Evolutionary conservation across 1,140 invertebrate genomes (phyloP).

Genomic region (Tyrophagus putrescentiae): DNA sequence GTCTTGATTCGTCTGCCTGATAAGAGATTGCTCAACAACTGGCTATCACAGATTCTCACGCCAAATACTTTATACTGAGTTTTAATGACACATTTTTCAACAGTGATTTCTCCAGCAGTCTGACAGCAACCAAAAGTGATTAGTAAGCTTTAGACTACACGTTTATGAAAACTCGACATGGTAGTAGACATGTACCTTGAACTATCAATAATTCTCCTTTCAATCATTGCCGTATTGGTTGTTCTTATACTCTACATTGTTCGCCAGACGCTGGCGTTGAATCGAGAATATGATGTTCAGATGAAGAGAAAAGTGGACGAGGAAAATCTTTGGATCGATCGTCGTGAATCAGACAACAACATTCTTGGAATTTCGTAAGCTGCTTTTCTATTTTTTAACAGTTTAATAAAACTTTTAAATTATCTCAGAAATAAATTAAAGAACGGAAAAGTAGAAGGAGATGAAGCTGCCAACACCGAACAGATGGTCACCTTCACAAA

Average conservation of each 20-base stretch:
- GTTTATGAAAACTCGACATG: too few relatives aligned
- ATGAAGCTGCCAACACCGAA: not conserved
- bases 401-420: too few relatives aligned
- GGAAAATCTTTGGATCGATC: conserved; percentile 4
- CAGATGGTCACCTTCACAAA: conserved; percentile 13
- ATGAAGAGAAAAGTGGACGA: not conserved
- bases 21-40: too few relatives aligned
- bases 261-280: not conserved
- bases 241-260: conserved; percentile 1
- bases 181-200: conserved; percentile 3
- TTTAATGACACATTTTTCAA: too few relatives aligned
- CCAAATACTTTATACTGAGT: too few relatives aligned
- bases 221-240: not conserved
- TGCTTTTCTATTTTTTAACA: not conserved
- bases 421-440: too few relatives aligned
- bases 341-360: not conserved
- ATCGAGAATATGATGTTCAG: not conserved
- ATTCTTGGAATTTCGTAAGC: not conserved
- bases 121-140: too few relatives aligned
- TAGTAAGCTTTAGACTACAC: too few relatives aligned
- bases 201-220: conserved; percentile 4
- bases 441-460: not conserved
- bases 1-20: too few relatives aligned
- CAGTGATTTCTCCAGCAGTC: too few relatives aligned
- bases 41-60: too few relatives aligned